A percentile compares a stretch with the other conserved stretches of the same genome.
Conservation (phyloP, 1,140 invertebrate genomes). For the Periplaneta americana region DNA sequence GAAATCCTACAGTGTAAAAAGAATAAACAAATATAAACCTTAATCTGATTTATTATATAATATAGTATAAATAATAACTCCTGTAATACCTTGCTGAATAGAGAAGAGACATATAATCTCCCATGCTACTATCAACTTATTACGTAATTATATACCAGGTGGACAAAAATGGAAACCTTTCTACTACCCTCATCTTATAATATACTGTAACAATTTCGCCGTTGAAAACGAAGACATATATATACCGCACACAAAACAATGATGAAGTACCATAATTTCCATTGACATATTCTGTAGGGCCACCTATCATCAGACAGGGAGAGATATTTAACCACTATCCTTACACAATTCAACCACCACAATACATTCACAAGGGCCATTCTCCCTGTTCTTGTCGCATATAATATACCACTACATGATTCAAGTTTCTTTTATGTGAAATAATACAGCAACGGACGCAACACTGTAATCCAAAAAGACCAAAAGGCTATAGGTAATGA, state of each 20-base stretch:
- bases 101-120: too few species aligned
- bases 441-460: background rate
- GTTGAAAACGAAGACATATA: background rate
- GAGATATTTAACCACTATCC: background rate
- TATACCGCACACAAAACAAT: background rate
- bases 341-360: background rate
- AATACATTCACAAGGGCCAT: background rate
- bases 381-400: background rate
- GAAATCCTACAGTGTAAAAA: too few species aligned
- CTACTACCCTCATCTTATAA: background rate
- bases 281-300: background rate
- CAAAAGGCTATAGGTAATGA: background rate
- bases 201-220: background rate
- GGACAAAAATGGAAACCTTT: background rate
- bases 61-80: too few species aligned
- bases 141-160: background rate
- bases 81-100: too few species aligned
- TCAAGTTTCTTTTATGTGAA: background rate
- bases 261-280: background rate
- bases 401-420: background rate
- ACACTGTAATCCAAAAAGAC: background rate
- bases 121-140: background rate
- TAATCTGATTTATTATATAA: too few species aligned
- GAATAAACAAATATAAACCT: too few species aligned
- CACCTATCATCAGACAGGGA: background rate